Evolutionary conservation across 2,888 invertebrate species (phyloP), one percentile per base, ranked within the genome.

Genomic region (Hypselothyrea guttata): DNA sequence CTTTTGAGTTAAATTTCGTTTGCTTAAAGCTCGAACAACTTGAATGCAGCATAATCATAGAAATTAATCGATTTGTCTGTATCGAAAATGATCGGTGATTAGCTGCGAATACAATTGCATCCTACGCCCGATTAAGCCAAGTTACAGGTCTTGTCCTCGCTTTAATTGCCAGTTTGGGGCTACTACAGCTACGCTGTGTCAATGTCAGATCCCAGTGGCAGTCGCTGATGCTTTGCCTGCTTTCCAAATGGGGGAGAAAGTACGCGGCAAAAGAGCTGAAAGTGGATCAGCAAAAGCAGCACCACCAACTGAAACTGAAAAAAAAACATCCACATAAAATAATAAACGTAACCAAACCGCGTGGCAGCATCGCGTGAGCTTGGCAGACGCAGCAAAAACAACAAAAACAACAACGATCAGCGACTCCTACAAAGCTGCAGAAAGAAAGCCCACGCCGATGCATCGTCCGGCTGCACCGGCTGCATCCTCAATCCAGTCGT

Each of bases 311-410:
- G 31, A 11, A 53, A 18, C 11, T 33, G 33, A 37, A 51, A 47
- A 22, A 34, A 62, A 49, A 47, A 59, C n/a, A 48, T 22, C 22
- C 22, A 56, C 56, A 37, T 77, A 82, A 49, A 76, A 76, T 81
- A 84, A 85, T 71, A 85, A 81, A 81, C 84, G 84, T 84, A 85
- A 85, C 84, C 84, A 79, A 74, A 81, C 85, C 81, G 84, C 79
- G 76, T 84, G 76, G 76, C 83, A 75, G 76, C 85, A 75, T 83
- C 76, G 84, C 86, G 81, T 83, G 86, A 75, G 81, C 47, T 41
- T 27, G 5, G 63, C 74, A 69, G 69, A 46, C 58, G 58, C 70
- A 69, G 53, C 58, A 41, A 64, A 41, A 37, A 53, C 59, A 61
- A 44, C 45, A 34, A 16, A 37, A 15, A 27, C 35, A 37, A 18